Base-by-base conservation (phyloP, 2,888 invertebrate genomes). In the Pachliopta kotzebuea region DNA sequence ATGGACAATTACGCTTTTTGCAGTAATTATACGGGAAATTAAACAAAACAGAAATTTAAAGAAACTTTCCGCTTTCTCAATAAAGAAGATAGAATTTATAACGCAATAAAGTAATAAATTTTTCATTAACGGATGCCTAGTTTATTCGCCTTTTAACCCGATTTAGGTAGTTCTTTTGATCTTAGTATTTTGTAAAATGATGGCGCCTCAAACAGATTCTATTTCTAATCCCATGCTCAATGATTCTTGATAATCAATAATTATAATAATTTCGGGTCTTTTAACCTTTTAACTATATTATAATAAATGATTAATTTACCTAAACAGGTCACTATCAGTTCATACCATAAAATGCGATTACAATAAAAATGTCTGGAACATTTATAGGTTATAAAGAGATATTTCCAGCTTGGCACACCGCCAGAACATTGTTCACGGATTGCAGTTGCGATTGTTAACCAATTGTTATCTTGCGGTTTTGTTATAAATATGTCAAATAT, bases 381-480 rank as follows among this genome's bases (percentile, higher is more conserved):
- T 70, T 72, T 68, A 71, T 60, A 55, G 24, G 24, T 54, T 64
- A 52, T 56, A 60, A 59, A 60, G 62, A 63, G 64, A 67, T 61
- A 62, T 63, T 58, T 62, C 60, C 63, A 45, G 61, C 63, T 65
- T 79, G 80, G 79, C 76, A 57, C 21, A 24, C 0, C 4, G 74
- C 80, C 80, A 80, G 68, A 58, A 63, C 69, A 73, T 80, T 71
- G 72, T 74, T 80, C 75, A 76, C 69, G 64, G 65, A 66, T 68
- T 65, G 68, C 71, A 59, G 59, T 70, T 69, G 70, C 71, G 75
- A 72, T 74, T 71, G 74, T 76, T 78, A 77, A 76, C 67, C 69
- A 67, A 69, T 69, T 70, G 68, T 70, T 67, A 66, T 68, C 67
- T 67, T 68, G 64, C 67, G 63, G 37, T 62, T 65, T 7, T 50